phyloP scores from a whole-genome alignment of 2,797 vertebrate genomes.

The Mormyrops boulengeri region DNA sequence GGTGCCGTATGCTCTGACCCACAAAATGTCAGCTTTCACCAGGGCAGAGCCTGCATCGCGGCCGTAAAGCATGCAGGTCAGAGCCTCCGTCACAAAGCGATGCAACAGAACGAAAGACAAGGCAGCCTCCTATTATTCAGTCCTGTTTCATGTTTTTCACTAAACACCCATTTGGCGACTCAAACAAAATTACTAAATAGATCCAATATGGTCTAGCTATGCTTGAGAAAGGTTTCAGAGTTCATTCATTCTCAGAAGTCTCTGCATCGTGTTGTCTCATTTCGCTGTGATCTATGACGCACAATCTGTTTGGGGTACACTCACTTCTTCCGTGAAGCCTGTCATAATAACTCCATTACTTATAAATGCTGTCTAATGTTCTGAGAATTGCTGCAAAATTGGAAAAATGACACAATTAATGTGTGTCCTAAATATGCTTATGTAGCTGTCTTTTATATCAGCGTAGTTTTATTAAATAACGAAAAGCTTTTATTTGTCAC shows the following conservation, averaged over 20 bases:
- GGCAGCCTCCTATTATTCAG: neutral
- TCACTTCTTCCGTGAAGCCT: neutral
- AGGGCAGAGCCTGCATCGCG: too few relatives aligned
- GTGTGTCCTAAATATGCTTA: neutral
- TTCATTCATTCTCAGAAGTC: neutral
- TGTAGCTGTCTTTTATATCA: neutral
- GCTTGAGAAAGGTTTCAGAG: neutral
- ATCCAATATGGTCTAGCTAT: neutral
- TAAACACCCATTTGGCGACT: neutral
- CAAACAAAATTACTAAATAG: neutral
- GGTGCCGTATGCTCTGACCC: neutral
- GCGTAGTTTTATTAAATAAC: neutral
- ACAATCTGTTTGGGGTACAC: neutral
- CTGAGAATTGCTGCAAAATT: neutral
- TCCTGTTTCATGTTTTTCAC: neutral
- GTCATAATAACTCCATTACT: neutral
- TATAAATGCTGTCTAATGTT: neutral
- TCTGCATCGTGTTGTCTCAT: neutral
- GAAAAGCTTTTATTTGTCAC: neutral
- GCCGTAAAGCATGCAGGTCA: neutral
- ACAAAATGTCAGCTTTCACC: neutral
- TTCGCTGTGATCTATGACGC: neutral
- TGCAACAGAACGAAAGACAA: neutral
- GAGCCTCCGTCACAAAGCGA: neutral
- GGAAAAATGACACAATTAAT: neutral